Evolutionary conservation across 2,888 invertebrate genomes (phyloP), one percentile per base, ranked within the genome.

Genomic region (Andrena bicolor): DNA sequence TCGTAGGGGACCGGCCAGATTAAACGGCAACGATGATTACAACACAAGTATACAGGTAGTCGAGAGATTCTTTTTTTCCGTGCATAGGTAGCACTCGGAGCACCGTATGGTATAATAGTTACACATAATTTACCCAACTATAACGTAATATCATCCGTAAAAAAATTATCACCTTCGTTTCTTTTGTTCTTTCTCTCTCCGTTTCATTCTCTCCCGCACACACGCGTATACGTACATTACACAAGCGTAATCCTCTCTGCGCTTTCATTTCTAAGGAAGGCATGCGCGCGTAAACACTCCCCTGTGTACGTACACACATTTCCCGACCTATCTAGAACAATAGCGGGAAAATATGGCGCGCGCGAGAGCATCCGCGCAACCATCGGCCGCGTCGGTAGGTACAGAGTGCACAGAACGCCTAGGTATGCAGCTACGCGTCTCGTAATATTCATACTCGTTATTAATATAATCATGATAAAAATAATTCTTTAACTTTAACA

Each of bases 61-160:
- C 72, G 81, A 82, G 85, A 87, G 90, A 90, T 88, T 82, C 85
- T 77, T 82, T 90, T 89, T 69, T 91, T 90, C 89, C 81, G 92
- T 92, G 92, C 93, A 88, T 92, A 89, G 92, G 88, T 92, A 89
- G 92, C 92, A 93, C 92, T 89, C 90, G 90, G 91, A 92, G 92
- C 91, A 92, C 90, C 90, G 89, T 87, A 88, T 91, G 87, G 30
- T 90, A 89, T 90, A 90, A 88, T 88, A 88, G 86, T 90, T 89
- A 87, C 86, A 88, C 88, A 77, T 84, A 89, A 87, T 89, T 89
- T 82, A 84, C 69, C 84, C 87, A 89, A 82, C 82, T 80, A 85
- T 83, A 87, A 78, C 68, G 75, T 88, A 89, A 87, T 87, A 83
- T 86, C 87, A 63, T 86, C 75, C 85, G 87, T 88, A 88, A 88